Evolutionary conservation across 2,113 vertebrate species (phyloP).

Genomic region (Hippolais icterina): DNA sequence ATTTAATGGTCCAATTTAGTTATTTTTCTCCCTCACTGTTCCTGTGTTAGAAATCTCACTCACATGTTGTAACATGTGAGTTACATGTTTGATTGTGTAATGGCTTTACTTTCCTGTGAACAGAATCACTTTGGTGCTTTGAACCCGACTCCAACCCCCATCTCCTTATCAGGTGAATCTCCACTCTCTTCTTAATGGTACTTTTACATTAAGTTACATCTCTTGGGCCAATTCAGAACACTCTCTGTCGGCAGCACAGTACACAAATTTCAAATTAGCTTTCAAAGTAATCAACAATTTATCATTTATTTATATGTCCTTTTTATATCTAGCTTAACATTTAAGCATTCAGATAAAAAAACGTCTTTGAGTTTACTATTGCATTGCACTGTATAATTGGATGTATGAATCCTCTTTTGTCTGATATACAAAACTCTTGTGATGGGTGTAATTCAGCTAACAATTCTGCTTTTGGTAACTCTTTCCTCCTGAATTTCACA

Average conservation of each 20-base stretch:
- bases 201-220: neutral
- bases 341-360: slow-evolving; percentile 15
- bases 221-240: slow-evolving; percentile 18
- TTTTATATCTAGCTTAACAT: slow-evolving; percentile 24
- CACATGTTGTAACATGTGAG: neutral
- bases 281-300: slow-evolving; percentile 30
- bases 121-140: neutral
- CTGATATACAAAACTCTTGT: neutral
- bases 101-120: neutral
- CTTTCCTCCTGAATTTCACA: neutral
- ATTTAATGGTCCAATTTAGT: neutral
- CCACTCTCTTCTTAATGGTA: neutral
- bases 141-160: neutral
- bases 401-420: neutral
- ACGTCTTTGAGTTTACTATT: slow-evolving; percentile 14
- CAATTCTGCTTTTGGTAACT: neutral
- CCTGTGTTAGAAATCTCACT: neutral
- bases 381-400: slow-evolving; percentile 23
- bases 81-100: too few relatives aligned
- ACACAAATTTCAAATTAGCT: slow-evolving; percentile 17
- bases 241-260: neutral
- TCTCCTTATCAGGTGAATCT: neutral
- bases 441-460: neutral
- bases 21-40: neutral
- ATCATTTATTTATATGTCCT: slow-evolving; percentile 59